phyloP scores from a whole-genome alignment of 37 sponge, comb jelly and placozoan genomes.

The Halichondria panicea region DNA sequence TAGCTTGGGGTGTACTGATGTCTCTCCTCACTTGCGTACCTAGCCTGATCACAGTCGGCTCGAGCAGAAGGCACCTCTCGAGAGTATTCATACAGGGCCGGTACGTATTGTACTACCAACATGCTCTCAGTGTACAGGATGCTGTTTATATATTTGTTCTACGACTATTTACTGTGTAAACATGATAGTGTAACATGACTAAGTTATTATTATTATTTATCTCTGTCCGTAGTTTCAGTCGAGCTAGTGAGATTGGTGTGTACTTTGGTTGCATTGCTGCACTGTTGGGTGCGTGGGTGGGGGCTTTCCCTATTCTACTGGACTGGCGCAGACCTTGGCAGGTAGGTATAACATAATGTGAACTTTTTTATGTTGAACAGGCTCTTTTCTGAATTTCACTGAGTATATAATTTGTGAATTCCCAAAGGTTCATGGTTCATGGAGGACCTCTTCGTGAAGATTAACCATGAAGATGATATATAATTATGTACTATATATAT shows the following conservation, averaged over 20 bases:
- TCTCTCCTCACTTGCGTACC: slow-evolving; percentile 14
- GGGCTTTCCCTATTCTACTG: slow-evolving; percentile 70
- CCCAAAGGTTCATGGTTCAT: too few relatives aligned
- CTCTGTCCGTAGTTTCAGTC: not conserved
- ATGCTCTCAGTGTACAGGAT: not conserved
- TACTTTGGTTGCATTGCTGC: slow-evolving; percentile 5
- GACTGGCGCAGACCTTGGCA: slow-evolving; percentile 89
- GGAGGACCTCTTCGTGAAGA: too few relatives aligned
- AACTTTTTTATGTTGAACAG: too few relatives aligned
- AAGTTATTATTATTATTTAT: not conserved
- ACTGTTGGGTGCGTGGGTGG: slow-evolving; percentile 72
- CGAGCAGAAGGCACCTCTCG: not conserved
- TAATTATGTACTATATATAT: too few relatives aligned
- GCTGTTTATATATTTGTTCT: too few relatives aligned
- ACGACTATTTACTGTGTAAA: not conserved
- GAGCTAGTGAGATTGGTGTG: not conserved
- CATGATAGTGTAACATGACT: not conserved
- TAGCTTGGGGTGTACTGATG: slow-evolving; percentile 45
- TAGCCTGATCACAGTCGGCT: not conserved
- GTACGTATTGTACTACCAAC: not conserved
- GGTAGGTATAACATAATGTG: slow-evolving; percentile 24
- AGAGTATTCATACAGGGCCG: slow-evolving; percentile 23
- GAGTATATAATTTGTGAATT: too few relatives aligned
- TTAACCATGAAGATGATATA: too few relatives aligned
- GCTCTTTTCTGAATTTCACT: too few relatives aligned